These are phyloP conservation scores for Charina bottae DNA, from an alignment of 2,113 vertebrate species.

Conservation along the genomic window DNA sequence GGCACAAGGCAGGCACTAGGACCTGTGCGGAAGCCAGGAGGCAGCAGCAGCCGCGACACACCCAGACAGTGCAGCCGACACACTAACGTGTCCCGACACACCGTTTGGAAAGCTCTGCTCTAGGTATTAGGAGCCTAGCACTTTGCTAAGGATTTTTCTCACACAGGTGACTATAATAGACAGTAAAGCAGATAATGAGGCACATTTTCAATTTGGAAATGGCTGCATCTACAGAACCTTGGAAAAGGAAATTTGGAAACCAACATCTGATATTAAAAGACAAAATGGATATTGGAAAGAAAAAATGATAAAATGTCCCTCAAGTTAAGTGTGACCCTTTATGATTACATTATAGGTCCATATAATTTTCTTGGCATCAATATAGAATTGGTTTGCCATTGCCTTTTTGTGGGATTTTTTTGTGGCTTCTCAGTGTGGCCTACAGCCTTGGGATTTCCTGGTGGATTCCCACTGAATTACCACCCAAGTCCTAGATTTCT, in stretches of 20 bases:
- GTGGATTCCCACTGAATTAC: too few relatives aligned
- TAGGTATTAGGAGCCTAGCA: neutral
- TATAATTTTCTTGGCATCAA: neutral
- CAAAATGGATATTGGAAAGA: neutral
- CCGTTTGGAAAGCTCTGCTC: too few relatives aligned
- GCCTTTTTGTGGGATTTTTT: neutral
- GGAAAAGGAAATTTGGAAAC: neutral
- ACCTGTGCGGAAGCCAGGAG: too few relatives aligned
- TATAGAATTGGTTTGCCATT: neutral
- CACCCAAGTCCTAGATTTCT: neutral
- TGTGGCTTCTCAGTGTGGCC: neutral
- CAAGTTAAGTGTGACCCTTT: neutral
- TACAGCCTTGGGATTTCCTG: neutral
- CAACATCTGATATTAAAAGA: neutral
- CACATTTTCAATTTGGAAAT: neutral
- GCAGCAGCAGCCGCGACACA: too few relatives aligned
- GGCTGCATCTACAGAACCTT: neutral
- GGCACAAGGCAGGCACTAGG: too few relatives aligned
- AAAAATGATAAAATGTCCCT: neutral
- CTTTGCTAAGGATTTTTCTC: neutral
- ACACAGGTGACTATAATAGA: neutral
- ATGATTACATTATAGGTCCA: neutral
- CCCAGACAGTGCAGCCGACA: too few relatives aligned
- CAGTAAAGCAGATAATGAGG: neutral
- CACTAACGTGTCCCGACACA: too few relatives aligned